These are phyloP conservation scores for Phainopepla nitens DNA, from an alignment of 2,113 vertebrate species.

Conservation along the genomic window DNA sequence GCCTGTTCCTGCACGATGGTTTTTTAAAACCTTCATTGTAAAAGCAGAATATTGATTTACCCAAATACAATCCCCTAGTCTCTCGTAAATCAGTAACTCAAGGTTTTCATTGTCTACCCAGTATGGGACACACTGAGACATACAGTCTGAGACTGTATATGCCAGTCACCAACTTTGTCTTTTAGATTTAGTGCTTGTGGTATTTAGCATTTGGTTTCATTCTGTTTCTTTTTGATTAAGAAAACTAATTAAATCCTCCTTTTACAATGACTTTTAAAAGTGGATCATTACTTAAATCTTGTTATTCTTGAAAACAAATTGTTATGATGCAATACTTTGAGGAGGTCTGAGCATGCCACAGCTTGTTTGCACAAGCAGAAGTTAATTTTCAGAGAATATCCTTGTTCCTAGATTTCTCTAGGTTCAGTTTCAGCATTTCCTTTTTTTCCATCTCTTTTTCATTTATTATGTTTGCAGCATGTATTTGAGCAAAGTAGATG, in stretches of 20 bases:
- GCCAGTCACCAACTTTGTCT: neutral
- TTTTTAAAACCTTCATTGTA: neutral
- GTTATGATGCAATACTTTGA: neutral
- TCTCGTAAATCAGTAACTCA: neutral
- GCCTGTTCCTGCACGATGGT: fast-evolving
- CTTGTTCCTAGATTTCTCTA: neutral
- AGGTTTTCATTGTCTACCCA: neutral
- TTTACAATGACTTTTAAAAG: neutral
- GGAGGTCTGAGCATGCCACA: neutral
- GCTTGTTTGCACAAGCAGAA: neutral
- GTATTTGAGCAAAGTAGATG: neutral
- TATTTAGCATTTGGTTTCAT: neutral
- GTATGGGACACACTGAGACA: neutral
- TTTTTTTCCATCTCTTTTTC: neutral
- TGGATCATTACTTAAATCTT: neutral
- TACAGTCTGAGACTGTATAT: neutral
- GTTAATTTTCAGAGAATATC: neutral
- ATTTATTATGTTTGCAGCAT: neutral
- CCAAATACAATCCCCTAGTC: neutral
- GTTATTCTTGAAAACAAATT: neutral
- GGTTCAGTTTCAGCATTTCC: neutral
- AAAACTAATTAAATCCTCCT: neutral
- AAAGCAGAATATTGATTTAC: neutral
- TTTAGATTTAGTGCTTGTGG: neutral
- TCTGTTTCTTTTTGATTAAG: neutral